Base-by-base conservation (phyloP, 2,888 invertebrate genomes). In the Papilio protenor region DNA sequence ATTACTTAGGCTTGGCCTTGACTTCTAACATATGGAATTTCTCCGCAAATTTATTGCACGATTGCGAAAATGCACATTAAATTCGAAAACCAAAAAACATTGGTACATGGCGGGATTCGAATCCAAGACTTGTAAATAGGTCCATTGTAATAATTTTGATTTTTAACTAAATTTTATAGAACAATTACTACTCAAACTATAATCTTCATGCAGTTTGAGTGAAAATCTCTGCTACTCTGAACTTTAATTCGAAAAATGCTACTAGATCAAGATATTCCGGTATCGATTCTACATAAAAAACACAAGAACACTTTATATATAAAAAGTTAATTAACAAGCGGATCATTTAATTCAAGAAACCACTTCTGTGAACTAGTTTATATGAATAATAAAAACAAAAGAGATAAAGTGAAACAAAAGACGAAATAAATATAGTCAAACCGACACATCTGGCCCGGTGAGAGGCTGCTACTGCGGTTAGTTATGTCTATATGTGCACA, bases 361-460 rank as follows among this genome's bases (percentile, higher is more conserved):
- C 16, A 33, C 64, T 64, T 64, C 18, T 64, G 16, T 64, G 18
- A 64, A 64, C 64, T 64, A 66, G 18, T 66, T 66, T 66, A 40
- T 40, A n/a, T 40, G 2, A n/a, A n/a, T 49, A 49, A 71, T 47
- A 8, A 27, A 27, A 18, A 14, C 14, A 61, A 23, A 23, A 4
- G 11, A 61, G 27, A 61, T 61, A 12, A 61, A 23, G 14, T 16
- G 27, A 61, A 61, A 69, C 40, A 70, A 33, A 70, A 70, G 27
- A 71, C 21, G 16, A 47, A 21, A 55, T 18, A 59, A 40, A 23
- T 14, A 73, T 40, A 57, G 33, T n/a, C 0, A 72, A 55, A 47
- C 40, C 40, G 8, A 40, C 8, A 40, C 40, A 40, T 8, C 40
- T 40, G 40, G 40, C 40, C 40, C 40, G 40, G 40, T 40, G 40